Evolutionary conservation across 2,797 vertebrate species (phyloP).

Genomic region (Caiman crocodilus): DNA sequence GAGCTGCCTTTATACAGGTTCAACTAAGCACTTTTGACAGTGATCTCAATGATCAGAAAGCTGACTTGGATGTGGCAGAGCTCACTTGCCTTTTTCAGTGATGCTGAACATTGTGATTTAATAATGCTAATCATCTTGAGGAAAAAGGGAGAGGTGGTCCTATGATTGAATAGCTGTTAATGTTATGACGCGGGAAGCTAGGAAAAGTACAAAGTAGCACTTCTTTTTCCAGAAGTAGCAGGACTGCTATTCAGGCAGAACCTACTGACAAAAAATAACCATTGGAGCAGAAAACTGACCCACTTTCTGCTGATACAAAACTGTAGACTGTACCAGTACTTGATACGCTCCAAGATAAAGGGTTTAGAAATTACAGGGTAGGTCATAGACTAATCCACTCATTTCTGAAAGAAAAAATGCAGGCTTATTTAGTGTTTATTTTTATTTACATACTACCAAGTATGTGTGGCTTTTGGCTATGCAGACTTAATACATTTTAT

Average conservation of each 20-base stretch:
- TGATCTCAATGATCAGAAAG: not conserved
- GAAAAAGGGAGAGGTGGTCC: not conserved
- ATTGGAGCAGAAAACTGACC: conserved; percentile 69
- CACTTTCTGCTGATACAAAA: conserved; percentile 55
- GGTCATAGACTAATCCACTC: no score
- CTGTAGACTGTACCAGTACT: not conserved
- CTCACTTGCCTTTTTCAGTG: not conserved
- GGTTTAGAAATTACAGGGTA: not conserved
- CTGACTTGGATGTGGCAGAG: not conserved
- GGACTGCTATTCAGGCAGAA: conserved; percentile 40
- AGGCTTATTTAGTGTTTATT: not conserved
- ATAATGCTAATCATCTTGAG: conserved; percentile 7
- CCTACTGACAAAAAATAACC: conserved; percentile 37
- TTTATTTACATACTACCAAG: not conserved
- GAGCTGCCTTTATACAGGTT: not conserved
- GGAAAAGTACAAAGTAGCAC: not conserved
- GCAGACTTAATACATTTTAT: not conserved
- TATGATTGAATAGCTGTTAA: not conserved
- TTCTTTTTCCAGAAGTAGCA: conserved; percentile 35
- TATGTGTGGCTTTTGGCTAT: not conserved
- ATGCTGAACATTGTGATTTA: conserved; percentile 2
- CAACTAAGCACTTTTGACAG: not conserved
- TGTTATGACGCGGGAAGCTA: not conserved
- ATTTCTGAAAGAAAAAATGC: not conserved
- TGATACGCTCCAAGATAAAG: not conserved